Conservation (phyloP, 2,888 invertebrate genomes). For the Erannis defoliaria region DNA sequence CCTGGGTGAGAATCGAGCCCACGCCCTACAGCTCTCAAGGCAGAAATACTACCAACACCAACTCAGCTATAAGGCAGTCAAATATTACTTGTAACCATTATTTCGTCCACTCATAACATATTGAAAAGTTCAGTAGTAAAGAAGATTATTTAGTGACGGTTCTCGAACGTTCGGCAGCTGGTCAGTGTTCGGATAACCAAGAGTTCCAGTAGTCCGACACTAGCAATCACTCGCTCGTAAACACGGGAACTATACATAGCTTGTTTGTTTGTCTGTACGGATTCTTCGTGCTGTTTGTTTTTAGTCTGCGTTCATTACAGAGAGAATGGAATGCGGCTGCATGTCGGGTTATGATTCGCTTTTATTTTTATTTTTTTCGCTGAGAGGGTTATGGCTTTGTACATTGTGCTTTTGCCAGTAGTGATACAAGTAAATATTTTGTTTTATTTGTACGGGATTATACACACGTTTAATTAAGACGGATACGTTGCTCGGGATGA, state of each 20-base stretch:
- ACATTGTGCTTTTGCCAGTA: no score
- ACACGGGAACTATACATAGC: constrained; percentile 17
- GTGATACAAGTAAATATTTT: no score
- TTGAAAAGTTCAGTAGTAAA: background rate
- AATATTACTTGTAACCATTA: background rate
- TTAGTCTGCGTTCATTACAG: background rate
- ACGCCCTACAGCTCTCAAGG: no score
- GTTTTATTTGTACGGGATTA: no score
- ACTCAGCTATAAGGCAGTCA: no score
- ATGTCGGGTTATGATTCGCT: no score
- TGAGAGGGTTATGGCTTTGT: no score
- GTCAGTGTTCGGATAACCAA: background rate
- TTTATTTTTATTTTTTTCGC: no score
- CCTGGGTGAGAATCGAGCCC: no score
- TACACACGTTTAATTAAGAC: no score
- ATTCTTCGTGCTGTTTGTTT: constrained; percentile 26
- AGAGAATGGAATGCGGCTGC: constrained; percentile 11
- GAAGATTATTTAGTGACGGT: no score
- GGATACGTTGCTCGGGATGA: no score
- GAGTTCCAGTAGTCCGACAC: background rate
- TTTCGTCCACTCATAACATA: background rate
- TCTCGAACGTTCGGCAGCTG: background rate
- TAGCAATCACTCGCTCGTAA: background rate
- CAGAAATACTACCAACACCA: background rate
- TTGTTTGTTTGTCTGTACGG: constrained; percentile 31